Base-by-base conservation (phyloP, 2,797 vertebrate genomes). In the Telmatherina bonti region DNA sequence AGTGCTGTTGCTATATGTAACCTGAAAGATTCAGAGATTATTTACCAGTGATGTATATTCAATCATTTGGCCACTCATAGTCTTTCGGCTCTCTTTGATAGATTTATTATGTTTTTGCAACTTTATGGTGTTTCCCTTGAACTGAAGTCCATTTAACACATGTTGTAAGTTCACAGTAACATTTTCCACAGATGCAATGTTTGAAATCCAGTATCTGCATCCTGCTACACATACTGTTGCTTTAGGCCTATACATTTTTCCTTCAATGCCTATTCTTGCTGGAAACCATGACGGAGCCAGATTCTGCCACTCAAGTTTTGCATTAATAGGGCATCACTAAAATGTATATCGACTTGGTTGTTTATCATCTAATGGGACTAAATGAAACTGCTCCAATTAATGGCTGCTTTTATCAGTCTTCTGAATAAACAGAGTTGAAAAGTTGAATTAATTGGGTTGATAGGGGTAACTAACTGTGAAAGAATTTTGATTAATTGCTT, bases 321-420 rank as follows among this genome's bases (percentile, higher is more conserved):
- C 36, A 18, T 27, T 55, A 29, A 66, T 55, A 0, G 0, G 27
- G 52, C 26, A 43, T 55, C 43, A 54, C 31, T 66, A 36, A 53
- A 31, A 43, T 35, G 27, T 26, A 66, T 43, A 30, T 20, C 22
- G 18, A 30, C 24, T 6, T 29, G 35, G 12, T 30, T 45, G 52
- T 24, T 73, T 56, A 47, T 20, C 38, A 51, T 74, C 55, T 41
- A 69, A 67, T 30, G 49, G 54, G 26, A 70, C 62, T 35, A 52
- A 62, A 31, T 26, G 31, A 57, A 74, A 29, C 24, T 18, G 61
- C 49, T 62, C 70, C 20, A 51, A 70, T 8, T 58, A 67, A 66
- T 3, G 0, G 2, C 54, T 67, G 64, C 31, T 62, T 71, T 38
- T 49, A 52, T 0, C 49, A 53, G n/a, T 54, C 45, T 18, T 43